These are phyloP conservation scores for Phengaris alcon DNA, from an alignment of 2,888 invertebrate species.

Conservation along the genomic window DNA sequence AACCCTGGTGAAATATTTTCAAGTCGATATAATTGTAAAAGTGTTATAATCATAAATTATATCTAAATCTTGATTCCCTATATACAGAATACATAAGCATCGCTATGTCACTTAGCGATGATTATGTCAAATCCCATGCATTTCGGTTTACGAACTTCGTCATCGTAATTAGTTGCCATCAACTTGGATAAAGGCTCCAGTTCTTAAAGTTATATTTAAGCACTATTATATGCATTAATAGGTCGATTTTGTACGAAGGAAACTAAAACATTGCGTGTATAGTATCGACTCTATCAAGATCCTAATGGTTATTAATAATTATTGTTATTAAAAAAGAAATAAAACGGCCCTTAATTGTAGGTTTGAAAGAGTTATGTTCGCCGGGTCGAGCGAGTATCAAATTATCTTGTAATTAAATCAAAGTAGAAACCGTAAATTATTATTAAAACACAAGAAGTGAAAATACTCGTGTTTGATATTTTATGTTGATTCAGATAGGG, in stretches of 20 bases:
- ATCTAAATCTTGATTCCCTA: no score
- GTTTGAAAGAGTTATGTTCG: conserved; percentile 10
- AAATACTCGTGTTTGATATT: conserved; percentile 34
- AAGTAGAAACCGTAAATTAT: conserved; percentile 17
- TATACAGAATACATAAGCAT: no score
- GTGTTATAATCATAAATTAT: no score
- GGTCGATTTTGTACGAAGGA: background rate
- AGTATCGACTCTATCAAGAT: conserved; percentile 6
- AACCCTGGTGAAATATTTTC: no score
- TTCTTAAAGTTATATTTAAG: no score
- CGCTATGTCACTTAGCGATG: no score
- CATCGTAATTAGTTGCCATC: no score
- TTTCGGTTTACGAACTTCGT: no score
- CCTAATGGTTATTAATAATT: conserved; percentile 17
- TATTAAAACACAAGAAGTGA: conserved; percentile 17
- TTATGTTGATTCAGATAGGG: conserved; percentile 6
- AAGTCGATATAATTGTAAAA: no score
- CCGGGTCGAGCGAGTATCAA: conserved; percentile 14
- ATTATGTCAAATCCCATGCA: no score
- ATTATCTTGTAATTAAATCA: conserved; percentile 18
- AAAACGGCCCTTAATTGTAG: conserved; percentile 21
- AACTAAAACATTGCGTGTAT: conserved; percentile 21
- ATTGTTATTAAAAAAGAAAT: conserved; percentile 10
- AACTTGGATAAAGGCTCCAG: no score
- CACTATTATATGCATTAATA: no score